A percentile compares a stretch with the other conserved stretches of the same genome.
Conservation (phyloP, 1,140 invertebrate genomes). For the Drosophila funebris region DNA sequence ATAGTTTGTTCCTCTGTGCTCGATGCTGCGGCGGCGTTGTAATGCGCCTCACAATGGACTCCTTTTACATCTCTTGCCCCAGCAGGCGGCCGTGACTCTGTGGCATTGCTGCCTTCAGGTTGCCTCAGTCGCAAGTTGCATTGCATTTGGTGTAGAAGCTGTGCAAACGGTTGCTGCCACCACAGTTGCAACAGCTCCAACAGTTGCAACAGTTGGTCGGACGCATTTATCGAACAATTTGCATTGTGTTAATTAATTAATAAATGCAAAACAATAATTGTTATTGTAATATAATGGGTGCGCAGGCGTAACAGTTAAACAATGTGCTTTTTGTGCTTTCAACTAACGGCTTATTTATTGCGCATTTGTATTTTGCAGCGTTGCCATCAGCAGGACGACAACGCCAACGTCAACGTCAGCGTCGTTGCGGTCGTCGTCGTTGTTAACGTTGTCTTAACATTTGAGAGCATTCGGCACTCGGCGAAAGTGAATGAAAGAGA, state of each 20-base stretch:
- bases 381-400: slow-evolving; percentile 28
- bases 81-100: slow-evolving; percentile 34
- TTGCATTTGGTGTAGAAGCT: slow-evolving; percentile 47
- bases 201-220: not conserved
- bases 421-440: slow-evolving; percentile 15
- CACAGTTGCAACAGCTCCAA: slow-evolving; percentile 2
- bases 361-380: slow-evolving; percentile 25
- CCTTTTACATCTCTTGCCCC: slow-evolving; percentile 42
- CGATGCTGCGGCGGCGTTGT: slow-evolving; percentile 18
- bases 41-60: slow-evolving; percentile 46
- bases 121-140: slow-evolving; percentile 39
- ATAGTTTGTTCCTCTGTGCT: slow-evolving; percentile 24
- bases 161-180: slow-evolving; percentile 21
- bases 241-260: slow-evolving; percentile 11
- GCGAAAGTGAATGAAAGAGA: slow-evolving; percentile 35
- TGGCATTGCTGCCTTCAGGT: no score
- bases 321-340: not conserved
- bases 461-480: slow-evolving; percentile 21
- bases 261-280: slow-evolving; percentile 7
- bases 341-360: slow-evolving; percentile 10
- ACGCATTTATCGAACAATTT: slow-evolving; percentile 1
- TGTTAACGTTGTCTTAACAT: slow-evolving; percentile 7
- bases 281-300: slow-evolving; percentile 17
- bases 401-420: slow-evolving; percentile 28
- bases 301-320: slow-evolving; percentile 1